A percentile compares a stretch with the other conserved stretches of the same genome.
Evolutionary conservation across 2,888 invertebrate species (phyloP).

Genomic region (Automeris io): DNA sequence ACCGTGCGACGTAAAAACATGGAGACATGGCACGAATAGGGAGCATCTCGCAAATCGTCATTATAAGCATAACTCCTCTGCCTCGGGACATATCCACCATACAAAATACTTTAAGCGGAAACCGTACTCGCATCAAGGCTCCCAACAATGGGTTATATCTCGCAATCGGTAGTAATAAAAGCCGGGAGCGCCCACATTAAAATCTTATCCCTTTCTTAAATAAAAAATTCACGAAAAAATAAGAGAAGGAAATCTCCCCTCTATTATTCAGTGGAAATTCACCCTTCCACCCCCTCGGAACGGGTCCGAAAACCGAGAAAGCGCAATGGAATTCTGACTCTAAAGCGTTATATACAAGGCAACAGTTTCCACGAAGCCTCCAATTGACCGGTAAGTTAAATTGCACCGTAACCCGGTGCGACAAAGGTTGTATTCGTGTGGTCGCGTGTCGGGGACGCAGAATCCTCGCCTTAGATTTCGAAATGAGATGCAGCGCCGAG

Average conservation of each 20-base stretch:
- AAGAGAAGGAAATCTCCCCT: slow-evolving; percentile 66
- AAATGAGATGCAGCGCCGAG: slow-evolving; percentile 73
- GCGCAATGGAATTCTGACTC: slow-evolving; percentile 61
- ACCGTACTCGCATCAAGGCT: slow-evolving; percentile 67
- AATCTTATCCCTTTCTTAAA: slow-evolving; percentile 78
- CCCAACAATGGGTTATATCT: slow-evolving; percentile 66
- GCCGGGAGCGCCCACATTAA: slow-evolving; percentile 70
- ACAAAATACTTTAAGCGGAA: slow-evolving; percentile 73
- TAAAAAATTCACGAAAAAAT: slow-evolving; percentile 77
- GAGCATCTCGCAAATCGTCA: slow-evolving; percentile 52
- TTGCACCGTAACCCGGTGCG: slow-evolving; percentile 31
- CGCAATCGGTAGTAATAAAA: slow-evolving; percentile 71
- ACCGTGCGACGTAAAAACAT: slow-evolving; percentile 7
- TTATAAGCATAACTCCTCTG: slow-evolving; percentile 42
- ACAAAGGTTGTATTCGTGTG: slow-evolving; percentile 50
- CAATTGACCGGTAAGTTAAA: slow-evolving; percentile 21
- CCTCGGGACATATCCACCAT: slow-evolving; percentile 48
- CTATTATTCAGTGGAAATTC: slow-evolving; percentile 65
- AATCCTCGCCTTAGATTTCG: slow-evolving; percentile 64
- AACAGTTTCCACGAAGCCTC: slow-evolving; percentile 49
- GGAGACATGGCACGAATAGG: slow-evolving; percentile 12
- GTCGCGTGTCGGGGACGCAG: slow-evolving; percentile 33
- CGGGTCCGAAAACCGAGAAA: slow-evolving; percentile 36
- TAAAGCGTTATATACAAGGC: slow-evolving; percentile 52
- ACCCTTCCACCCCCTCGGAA: slow-evolving; percentile 30